Percentiles rank a stretch among this genome's conserved stretches.
Evolutionary conservation across 2,797 vertebrate genomes (phyloP).

Genomic region (Schizothorax lantsangensis): DNA sequence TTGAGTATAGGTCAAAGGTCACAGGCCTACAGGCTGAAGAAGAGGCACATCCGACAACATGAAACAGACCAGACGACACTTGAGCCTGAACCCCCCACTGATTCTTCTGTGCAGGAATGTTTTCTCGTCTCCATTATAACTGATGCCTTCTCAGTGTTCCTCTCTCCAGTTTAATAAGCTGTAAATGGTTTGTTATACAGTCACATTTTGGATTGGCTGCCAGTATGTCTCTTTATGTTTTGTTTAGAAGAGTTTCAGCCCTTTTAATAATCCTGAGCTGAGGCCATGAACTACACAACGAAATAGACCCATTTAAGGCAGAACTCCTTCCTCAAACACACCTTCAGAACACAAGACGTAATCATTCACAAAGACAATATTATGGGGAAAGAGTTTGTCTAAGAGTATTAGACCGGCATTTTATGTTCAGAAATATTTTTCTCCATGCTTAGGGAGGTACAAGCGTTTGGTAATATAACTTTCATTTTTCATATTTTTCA

Average conservation of each 20-base stretch:
- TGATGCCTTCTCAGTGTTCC: conserved; percentile 37
- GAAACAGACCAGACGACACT: conserved; percentile 64
- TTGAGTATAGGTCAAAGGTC: conserved; percentile 61
- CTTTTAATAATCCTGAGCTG: conserved; percentile 63
- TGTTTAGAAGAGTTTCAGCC: conserved; percentile 73
- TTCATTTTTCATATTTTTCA: background rate
- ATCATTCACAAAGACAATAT: conserved; percentile 13
- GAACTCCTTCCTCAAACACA: background rate
- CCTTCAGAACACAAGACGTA: background rate
- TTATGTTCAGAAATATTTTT: background rate
- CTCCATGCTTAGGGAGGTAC: background rate
- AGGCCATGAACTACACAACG: conserved; percentile 58
- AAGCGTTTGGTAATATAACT: background rate
- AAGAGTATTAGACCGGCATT: background rate
- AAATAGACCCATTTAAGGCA: conserved; percentile 52
- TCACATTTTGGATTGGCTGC: conserved; percentile 71
- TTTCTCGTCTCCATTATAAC: background rate
- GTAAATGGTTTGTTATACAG: conserved; percentile 70
- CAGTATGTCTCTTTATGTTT: conserved; percentile 66
- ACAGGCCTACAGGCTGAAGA: conserved; percentile 54
- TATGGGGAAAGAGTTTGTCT: background rate
- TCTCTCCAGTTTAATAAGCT: conserved; percentile 68
- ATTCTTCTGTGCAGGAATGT: conserved; percentile 21
- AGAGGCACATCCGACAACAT: conserved; percentile 65
- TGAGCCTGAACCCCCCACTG: conserved; percentile 41